Evolutionary conservation across 64 coral and sea anemone species (phyloP).

Genomic region (Orbicella faveolata): DNA sequence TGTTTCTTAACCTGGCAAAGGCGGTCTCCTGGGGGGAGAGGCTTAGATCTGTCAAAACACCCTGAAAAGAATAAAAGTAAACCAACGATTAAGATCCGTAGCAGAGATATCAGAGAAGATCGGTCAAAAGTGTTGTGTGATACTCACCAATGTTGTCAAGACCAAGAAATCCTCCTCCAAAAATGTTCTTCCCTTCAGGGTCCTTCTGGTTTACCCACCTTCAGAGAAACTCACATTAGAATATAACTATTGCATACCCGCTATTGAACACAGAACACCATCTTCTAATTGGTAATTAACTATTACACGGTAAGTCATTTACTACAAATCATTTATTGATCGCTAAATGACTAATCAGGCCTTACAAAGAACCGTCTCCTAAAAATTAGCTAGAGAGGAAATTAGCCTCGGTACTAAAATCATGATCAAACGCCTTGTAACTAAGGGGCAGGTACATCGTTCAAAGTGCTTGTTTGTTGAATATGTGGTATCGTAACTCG

Average conservation of each 20-base stretch:
- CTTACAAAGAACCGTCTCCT: too few species aligned
- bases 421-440: background rate
- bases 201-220: slow-evolving; percentile 91
- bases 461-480: slow-evolving; percentile 62
- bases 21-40: slow-evolving; percentile 55
- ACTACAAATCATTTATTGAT: too few species aligned
- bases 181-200: slow-evolving; percentile 79
- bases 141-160: slow-evolving; percentile 81
- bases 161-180: slow-evolving; percentile 86
- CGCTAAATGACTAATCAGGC: too few species aligned
- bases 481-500: too few species aligned
- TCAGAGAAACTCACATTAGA: background rate
- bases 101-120: background rate
- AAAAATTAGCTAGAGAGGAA: too few species aligned
- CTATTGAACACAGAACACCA: slow-evolving; percentile 14
- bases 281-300: slow-evolving; percentile 70
- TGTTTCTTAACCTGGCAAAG: slow-evolving; percentile 54
- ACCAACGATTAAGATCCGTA: background rate
- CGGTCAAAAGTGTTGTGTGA: background rate
- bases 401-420: too few species aligned
- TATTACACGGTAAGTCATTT: too few species aligned
- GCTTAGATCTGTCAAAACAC: slow-evolving; percentile 78
- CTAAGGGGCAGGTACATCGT: slow-evolving; percentile 64
- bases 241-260: too few species aligned
- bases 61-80: slow-evolving; percentile 30